Evolutionary conservation across 2,888 invertebrate genomes (phyloP), one percentile per base, ranked within the genome.

Genomic region (Brachynemurus nebulosus): DNA sequence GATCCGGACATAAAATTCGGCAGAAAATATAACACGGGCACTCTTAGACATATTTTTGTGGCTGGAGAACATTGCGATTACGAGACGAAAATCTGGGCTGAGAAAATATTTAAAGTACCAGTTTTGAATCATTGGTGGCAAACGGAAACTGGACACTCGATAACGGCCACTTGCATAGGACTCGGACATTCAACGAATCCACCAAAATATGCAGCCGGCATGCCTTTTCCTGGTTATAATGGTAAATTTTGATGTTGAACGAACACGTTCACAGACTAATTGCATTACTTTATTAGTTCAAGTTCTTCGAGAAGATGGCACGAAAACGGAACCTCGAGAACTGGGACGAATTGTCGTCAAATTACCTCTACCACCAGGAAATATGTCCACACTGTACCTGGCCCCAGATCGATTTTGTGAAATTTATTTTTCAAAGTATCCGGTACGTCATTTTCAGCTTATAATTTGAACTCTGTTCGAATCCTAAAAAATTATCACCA

Each of bases 71-170:
- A 92, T 58, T 89, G 92, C 59, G 95, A 95, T 59, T 78, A 83
- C 52, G 91, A 91, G 57, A 90, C 93, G 0, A 82, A 88, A 67
- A 57, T 66, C 6, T 88, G 86, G 86, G 76, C 80, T 4, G 76
- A 78, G 56, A 71, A 71, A 46, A 68, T 68, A 6, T 82, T 88
- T 56, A 70, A 78, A 45, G 80, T 80, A 7, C 85, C 86, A 0
- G 72, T 90, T 3, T 62, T 91, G 42, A 93, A 95, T 62, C 86
- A 95, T 62, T 95, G 92, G 92, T 95, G 95, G 93, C 95, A 95
- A 68, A 93, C 95, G 2, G 95, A 95, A 66, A 86, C 89, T 0
- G 93, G 93, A 0, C 88, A 89, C 47, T 80, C 91, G 0, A 85
- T 95, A 45, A 88, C 91, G 0, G 83, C 89, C 0, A 78, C 84